Evolutionary conservation across 2,113 vertebrate genomes (phyloP).

Genomic region (Crotalus viridis): DNA sequence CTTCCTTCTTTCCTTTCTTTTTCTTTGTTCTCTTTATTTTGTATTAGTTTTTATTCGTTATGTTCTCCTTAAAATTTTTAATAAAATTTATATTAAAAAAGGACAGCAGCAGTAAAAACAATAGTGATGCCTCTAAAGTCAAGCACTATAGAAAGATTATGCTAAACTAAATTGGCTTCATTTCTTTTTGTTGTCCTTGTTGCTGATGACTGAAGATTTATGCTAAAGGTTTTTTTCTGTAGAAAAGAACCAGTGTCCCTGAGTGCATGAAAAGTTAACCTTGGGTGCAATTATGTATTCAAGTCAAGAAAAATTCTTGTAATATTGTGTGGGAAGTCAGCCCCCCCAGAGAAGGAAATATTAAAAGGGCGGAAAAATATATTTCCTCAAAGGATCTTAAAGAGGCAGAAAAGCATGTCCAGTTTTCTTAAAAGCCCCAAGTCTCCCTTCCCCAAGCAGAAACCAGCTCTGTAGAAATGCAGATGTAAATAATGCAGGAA

Average conservation of each 20-base stretch:
- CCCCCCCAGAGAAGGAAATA: no score
- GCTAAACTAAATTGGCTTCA: not conserved
- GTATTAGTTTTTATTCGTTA: not conserved
- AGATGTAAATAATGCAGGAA: no score
- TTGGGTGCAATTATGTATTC: not conserved
- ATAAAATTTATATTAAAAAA: not conserved
- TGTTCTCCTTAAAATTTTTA: not conserved
- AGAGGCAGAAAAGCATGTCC: no score
- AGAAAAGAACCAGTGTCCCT: not conserved
- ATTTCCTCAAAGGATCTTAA: no score
- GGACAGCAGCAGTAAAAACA: not conserved
- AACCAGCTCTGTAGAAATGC: no score
- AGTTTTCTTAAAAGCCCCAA: no score
- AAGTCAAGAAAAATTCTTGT: not conserved
- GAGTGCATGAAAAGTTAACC: not conserved
- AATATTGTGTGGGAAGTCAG: not conserved
- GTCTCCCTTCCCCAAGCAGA: no score
- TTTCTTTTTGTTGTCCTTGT: not conserved
- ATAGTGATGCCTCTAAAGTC: not conserved
- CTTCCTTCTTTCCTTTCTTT: not conserved
- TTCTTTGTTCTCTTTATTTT: not conserved
- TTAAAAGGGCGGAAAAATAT: no score
- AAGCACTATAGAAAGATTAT: not conserved
- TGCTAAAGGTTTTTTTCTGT: not conserved
- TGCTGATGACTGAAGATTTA: not conserved